Evolutionary conservation across 2,888 invertebrate species (phyloP).

Genomic region (Dermolepida albohirtum): DNA sequence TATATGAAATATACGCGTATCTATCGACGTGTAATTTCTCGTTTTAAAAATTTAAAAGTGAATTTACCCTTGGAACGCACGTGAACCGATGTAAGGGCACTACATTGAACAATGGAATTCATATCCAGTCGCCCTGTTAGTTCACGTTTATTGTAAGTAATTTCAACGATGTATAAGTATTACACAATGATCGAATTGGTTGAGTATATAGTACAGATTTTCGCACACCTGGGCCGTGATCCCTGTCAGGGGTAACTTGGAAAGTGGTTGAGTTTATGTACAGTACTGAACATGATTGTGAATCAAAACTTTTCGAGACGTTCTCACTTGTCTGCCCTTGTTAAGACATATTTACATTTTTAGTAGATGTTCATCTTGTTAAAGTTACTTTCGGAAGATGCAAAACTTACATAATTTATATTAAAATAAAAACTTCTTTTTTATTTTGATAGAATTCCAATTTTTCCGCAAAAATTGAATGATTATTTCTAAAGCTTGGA

Average conservation of each 20-base stretch:
- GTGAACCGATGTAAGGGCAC: constrained; percentile 50
- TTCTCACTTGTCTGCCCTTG: background rate
- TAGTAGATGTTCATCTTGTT: too few relatives aligned
- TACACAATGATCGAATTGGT: constrained; percentile 21
- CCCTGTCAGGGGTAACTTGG: constrained; percentile 50
- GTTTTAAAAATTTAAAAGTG: constrained; percentile 47
- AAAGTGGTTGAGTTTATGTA: constrained; percentile 50
- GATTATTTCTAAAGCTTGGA: too few relatives aligned
- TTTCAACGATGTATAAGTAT: background rate
- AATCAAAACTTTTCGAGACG: constrained; percentile 34
- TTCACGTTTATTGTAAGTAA: constrained; percentile 2
- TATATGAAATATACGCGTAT: constrained; percentile 8
- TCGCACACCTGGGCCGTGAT: constrained; percentile 53
- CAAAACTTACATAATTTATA: too few relatives aligned
- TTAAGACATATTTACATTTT: too few relatives aligned
- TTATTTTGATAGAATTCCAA: too few relatives aligned
- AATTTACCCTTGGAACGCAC: constrained; percentile 53
- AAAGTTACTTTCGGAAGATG: too few relatives aligned
- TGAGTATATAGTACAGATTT: constrained; percentile 48
- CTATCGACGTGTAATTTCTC: constrained; percentile 41
- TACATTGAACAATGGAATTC: constrained; percentile 52
- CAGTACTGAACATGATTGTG: constrained; percentile 47
- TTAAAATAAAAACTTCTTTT: too few relatives aligned
- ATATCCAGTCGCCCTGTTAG: constrained; percentile 48
- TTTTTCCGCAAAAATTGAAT: too few relatives aligned